Evolutionary conservation across 2,797 vertebrate species (phyloP).

Genomic region (Corythornis leucogaster): DNA sequence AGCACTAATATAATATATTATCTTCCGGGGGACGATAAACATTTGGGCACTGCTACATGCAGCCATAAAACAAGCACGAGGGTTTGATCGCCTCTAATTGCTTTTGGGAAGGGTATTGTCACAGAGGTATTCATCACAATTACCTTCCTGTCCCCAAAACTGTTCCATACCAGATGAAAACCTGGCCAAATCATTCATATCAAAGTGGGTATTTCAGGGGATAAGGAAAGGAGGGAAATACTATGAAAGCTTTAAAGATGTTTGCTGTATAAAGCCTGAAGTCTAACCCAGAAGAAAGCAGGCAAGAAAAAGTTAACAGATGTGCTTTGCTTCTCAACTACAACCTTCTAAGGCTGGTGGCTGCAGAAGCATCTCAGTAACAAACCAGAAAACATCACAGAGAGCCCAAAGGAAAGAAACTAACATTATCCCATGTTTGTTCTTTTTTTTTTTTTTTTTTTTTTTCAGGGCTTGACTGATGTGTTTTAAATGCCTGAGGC

Average conservation of each 20-base stretch:
- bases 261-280: not conserved
- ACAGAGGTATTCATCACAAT: not conserved
- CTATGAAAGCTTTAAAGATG: not conserved
- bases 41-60: not conserved
- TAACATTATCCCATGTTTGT: not conserved
- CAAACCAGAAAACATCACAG: not conserved
- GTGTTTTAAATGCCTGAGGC: not conserved
- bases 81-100: constrained; percentile 22
- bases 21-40: not conserved
- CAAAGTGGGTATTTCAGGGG: not conserved
- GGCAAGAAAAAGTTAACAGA: not conserved
- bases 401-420: not conserved
- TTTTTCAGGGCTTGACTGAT: not conserved
- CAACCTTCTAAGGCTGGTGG: not conserved
- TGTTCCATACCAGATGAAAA: not conserved
- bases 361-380: not conserved
- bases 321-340: not conserved
- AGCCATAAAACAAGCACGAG: constrained; percentile 24
- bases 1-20: not conserved
- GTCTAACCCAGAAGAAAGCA: not conserved
- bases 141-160: not conserved
- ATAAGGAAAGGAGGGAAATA: not conserved
- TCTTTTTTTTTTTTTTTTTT: not conserved
- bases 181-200: not conserved
- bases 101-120: constrained; percentile 21